A percentile compares a stretch with the other conserved stretches of the same genome.
Evolutionary conservation across 1,140 invertebrate species (phyloP).

Genomic region (Halictus rubicundus): DNA sequence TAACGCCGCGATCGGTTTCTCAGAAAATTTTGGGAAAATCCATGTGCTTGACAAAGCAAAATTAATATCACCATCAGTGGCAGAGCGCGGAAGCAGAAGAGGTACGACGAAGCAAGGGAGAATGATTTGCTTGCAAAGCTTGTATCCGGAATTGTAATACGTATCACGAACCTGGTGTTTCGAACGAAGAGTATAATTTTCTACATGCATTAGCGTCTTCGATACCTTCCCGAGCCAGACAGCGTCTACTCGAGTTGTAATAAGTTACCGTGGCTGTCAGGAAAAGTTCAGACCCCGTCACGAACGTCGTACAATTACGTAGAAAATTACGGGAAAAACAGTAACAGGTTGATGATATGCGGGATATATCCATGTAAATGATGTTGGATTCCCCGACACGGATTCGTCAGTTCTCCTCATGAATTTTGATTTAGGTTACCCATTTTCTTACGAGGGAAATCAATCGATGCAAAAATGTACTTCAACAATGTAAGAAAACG

Average conservation of each 20-base stretch:
- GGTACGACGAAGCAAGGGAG: too few relatives aligned
- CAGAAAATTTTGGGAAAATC: too few relatives aligned
- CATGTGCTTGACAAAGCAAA: too few relatives aligned
- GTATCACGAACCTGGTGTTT: neutral
- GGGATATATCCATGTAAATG: neutral
- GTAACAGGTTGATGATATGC: neutral
- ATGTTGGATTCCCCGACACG: too few relatives aligned
- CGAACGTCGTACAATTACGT: neutral
- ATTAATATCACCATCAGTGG: too few relatives aligned
- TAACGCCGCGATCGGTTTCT: too few relatives aligned
- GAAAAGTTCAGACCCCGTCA: neutral
- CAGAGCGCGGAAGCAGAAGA: too few relatives aligned
- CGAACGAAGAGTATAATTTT: slow-evolving; percentile 31
- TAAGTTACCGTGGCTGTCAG: neutral
- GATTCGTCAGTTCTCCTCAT: too few relatives aligned
- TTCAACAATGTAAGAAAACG: too few relatives aligned
- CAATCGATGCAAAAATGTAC: too few relatives aligned
- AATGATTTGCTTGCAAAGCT: neutral
- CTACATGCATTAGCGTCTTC: slow-evolving; percentile 31
- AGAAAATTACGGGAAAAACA: neutral
- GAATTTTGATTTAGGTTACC: too few relatives aligned
- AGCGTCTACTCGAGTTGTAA: slow-evolving; percentile 7
- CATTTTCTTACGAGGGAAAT: too few relatives aligned
- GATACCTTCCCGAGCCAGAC: neutral
- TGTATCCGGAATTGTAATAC: slow-evolving; percentile 10